Evolutionary conservation across 2,888 invertebrate genomes (phyloP).

Genomic region (Nemotelus nigrinus): DNA sequence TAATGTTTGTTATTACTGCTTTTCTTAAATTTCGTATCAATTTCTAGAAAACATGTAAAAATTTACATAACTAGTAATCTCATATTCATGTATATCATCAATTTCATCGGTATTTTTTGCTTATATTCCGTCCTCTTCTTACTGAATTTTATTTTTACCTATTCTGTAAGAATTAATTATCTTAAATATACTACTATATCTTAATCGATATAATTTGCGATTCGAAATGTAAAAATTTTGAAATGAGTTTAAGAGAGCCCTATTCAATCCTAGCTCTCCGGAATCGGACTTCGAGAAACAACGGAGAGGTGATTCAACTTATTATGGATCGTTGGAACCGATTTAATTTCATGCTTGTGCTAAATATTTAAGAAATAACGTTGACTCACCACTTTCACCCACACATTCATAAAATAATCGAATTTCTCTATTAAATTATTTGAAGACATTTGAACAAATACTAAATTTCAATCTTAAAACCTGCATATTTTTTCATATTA

Average conservation of each 20-base stretch:
- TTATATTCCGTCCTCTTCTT: background rate
- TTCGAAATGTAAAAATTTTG: background rate
- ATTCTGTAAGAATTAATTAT: conserved; percentile 18
- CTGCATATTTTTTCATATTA: background rate
- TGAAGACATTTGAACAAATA: conserved; percentile 2
- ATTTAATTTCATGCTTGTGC: background rate
- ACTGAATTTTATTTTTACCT: conserved; percentile 16
- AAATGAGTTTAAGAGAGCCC: too few species aligned
- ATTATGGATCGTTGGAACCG: too few species aligned
- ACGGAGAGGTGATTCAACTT: background rate
- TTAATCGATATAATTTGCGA: background rate
- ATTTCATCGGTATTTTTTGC: background rate
- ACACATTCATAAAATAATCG: too few species aligned
- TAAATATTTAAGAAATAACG: background rate
- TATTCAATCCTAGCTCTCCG: too few species aligned
- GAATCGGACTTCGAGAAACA: background rate
- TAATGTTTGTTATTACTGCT: background rate
- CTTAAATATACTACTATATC: background rate
- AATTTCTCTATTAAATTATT: background rate
- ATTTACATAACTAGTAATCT: conserved; percentile 39
- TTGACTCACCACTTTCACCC: background rate
- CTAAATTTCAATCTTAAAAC: conserved; percentile 3
- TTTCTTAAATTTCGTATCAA: conserved; percentile 34
- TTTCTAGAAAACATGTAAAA: conserved; percentile 50
- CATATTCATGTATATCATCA: conserved; percentile 30